A percentile compares a stretch with the other conserved stretches of the same genome.
Evolutionary conservation across 2,113 vertebrate genomes (phyloP).

Genomic region (Pluvialis apricaria): DNA sequence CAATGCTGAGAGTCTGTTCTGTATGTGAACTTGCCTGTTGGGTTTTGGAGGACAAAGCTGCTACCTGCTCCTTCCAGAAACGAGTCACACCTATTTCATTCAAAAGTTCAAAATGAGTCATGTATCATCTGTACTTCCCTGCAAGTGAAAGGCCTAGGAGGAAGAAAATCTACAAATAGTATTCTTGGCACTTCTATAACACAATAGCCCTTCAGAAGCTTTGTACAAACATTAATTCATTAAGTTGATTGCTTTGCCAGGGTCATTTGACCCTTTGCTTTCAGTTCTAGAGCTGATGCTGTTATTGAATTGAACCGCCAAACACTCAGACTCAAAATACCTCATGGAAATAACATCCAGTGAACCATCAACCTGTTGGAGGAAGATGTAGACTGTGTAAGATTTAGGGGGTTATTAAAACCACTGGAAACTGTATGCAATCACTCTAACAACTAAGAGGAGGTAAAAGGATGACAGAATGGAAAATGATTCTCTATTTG

Average conservation of each 20-base stretch:
- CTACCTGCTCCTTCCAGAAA: not conserved
- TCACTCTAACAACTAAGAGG: not conserved
- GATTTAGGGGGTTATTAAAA: not conserved
- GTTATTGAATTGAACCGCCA: not conserved
- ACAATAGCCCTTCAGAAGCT: not conserved
- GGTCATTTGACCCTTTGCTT: not conserved
- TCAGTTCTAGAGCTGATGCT: not conserved
- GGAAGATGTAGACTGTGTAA: not conserved
- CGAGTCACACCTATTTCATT: not conserved
- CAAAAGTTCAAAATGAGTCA: not conserved
- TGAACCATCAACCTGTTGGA: not conserved
- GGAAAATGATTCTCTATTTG: not conserved
- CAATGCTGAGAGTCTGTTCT: not conserved
- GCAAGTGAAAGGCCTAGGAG: not conserved
- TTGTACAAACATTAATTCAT: not conserved
- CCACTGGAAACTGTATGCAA: not conserved
- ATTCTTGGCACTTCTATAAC: not conserved
- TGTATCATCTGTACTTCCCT: not conserved
- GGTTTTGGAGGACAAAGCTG: not conserved
- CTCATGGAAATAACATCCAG: not conserved
- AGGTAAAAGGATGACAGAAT: not conserved
- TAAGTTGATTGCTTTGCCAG: not conserved
- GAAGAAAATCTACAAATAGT: not conserved
- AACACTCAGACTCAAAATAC: not conserved
- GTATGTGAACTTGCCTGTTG: not conserved